Base-by-base conservation (phyloP, 2,797 vertebrate species). In the Malurus splendens region DNA sequence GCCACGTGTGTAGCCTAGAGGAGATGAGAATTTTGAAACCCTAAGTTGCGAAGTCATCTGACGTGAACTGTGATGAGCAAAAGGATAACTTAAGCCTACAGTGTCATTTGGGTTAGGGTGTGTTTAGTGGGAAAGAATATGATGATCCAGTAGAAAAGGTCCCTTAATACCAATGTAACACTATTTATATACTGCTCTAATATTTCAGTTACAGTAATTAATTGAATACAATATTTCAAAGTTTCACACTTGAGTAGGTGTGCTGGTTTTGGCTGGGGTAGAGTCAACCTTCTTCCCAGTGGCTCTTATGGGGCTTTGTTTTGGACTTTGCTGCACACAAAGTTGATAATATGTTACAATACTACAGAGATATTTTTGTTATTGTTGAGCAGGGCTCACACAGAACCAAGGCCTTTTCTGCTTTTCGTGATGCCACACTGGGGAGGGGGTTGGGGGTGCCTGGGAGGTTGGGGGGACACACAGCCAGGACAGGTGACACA, bases 181-280 rank as follows among this genome's bases (percentile, higher is more conserved):
- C 7, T 70, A 30, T 17, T 90, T 28, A 85, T 55, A 60, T 20
- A 22, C 28, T 41, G 12, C 25, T 90, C 48, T 68, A 65, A 32
- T 57, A 68, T 61, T 68, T 68, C 23, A 75, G 28, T 82, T 55
- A 47, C 2, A 4, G 28, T 89, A 92, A 77, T 68, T 89, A 90
- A 36, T 90, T 68, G 17, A 93, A 93, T 90, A 93, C 32, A 47
- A 64, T 66, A 60, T 61, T 86, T 93, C 73, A 87, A 88, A 95
- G 78, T 85, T 77, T 93, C 61, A 88, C 52, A 48, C 20, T 84
- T 83, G 72, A 82, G 71, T 83, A 67, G 9, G 14, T 32, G 15
- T 38, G 7, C 38, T 44, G 12, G 15, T 44, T 50, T 44, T 51
- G 12, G 22, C n/a, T 68, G 64, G 42, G 38, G 8, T 23, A 10